A percentile compares a stretch with the other conserved stretches of the same genome.
phyloP scores from a whole-genome alignment of 2,797 vertebrate genomes.

The Diplodus sargus region DNA sequence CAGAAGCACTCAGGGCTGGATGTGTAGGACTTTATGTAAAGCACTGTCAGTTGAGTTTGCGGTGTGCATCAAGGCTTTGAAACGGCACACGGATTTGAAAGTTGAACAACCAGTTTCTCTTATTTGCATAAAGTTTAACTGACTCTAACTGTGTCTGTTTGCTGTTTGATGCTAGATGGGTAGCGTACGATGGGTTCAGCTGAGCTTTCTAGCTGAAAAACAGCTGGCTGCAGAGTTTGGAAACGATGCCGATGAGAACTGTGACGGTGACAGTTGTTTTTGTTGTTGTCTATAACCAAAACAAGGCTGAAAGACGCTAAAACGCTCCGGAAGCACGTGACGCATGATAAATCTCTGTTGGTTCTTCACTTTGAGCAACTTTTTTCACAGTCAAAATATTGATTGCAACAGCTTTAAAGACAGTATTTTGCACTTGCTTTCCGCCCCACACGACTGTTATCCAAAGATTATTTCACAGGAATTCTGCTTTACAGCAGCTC shows the following conservation, averaged over 20 bases:
- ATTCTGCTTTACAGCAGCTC: neutral
- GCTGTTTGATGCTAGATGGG: neutral
- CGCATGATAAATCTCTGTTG: constrained; percentile 4
- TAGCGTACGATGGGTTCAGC: neutral
- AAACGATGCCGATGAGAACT: neutral
- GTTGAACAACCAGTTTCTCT: neutral
- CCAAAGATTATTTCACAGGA: neutral
- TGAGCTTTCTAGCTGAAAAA: neutral
- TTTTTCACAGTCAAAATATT: neutral
- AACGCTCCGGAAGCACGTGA: neutral
- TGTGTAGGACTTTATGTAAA: neutral
- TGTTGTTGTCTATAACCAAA: neutral
- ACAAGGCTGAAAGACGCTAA: constrained; percentile 2
- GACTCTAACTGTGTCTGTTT: neutral
- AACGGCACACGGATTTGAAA: neutral
- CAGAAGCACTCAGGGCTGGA: neutral
- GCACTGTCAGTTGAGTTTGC: neutral
- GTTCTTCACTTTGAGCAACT: constrained; percentile 1
- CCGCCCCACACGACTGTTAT: neutral
- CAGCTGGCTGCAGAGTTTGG: neutral
- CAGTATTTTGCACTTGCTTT: neutral
- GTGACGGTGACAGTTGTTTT: neutral
- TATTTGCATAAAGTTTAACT: constrained; percentile 3
- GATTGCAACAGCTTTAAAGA: constrained; percentile 18
- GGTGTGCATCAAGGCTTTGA: neutral